Conservation (phyloP, 2,888 invertebrate genomes). For the Agrochola lychnidis region DNA sequence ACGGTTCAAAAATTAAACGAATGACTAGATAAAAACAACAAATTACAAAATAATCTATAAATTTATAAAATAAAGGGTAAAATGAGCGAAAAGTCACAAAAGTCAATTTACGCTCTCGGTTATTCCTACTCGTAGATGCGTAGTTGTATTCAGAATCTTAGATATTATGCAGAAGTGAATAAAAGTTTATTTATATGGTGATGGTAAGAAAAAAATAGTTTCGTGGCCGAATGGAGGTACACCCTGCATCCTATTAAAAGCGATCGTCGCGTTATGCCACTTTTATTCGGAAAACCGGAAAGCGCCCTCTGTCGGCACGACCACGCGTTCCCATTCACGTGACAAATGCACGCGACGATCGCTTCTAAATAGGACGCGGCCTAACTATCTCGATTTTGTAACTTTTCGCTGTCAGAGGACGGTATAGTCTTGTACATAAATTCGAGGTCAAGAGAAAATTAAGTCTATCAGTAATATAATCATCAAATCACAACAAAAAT, state of each 20-base stretch:
- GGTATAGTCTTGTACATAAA: background rate
- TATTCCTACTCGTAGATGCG: background rate
- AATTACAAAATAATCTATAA: background rate
- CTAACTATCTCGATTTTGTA: background rate
- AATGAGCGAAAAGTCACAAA: slow-evolving; percentile 9
- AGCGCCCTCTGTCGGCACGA: no score
- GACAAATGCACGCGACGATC: no score
- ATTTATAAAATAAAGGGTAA: background rate
- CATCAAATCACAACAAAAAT: slow-evolving; percentile 4
- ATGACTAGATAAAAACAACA: slow-evolving; percentile 60
- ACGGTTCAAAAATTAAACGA: slow-evolving; percentile 34
- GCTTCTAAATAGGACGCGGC: no score
- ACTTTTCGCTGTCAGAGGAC: slow-evolving; percentile 14
- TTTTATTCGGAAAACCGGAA: no score
- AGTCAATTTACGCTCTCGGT: background rate
- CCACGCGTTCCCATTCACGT: no score
- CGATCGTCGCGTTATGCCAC: no score
- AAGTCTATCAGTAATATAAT: background rate
- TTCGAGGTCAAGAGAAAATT: slow-evolving; percentile 17
- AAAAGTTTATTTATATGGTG: background rate
- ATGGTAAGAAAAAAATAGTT: no score
- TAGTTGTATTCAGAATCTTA: slow-evolving; percentile 1
- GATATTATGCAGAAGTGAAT: background rate
- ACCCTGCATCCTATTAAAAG: no score
- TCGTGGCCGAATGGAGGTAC: background rate